Conservation (phyloP, 2,113 vertebrate genomes). For the Hiodon tergisus region DNA sequence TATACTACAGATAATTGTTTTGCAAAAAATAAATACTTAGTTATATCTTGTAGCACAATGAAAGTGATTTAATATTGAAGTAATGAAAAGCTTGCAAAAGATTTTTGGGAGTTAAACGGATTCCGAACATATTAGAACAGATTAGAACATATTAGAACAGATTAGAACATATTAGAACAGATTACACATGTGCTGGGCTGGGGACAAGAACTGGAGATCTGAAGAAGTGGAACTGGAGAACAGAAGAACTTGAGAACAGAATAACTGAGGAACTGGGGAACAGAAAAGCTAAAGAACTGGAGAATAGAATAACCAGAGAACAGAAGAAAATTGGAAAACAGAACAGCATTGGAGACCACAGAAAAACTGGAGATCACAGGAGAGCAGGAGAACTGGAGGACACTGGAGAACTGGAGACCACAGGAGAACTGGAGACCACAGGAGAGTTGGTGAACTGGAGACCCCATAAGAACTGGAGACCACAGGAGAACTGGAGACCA, state of each 20-base stretch:
- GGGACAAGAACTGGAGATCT: constrained; percentile 5
- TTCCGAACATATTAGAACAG: constrained; percentile 29
- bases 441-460: no score
- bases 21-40: not conserved
- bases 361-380: no score
- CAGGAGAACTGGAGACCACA: no score
- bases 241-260: not conserved
- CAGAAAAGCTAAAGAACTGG: no score
- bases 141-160: constrained; percentile 26
- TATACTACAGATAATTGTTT: no score
- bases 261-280: no score
- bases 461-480: no score
- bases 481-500: no score
- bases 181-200: constrained; percentile 17
- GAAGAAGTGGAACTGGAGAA: not conserved
- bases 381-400: no score
- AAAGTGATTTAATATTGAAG: constrained; percentile 20
- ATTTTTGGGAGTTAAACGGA: constrained; percentile 18
- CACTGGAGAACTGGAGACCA: no score
- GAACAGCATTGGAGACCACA: no score
- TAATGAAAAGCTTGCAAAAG: constrained; percentile 21
- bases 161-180: constrained; percentile 25
- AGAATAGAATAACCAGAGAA: not conserved
- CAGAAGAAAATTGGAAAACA: no score
- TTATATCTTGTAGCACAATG: constrained; percentile 18